Conservation (phyloP, 2,888 invertebrate genomes). For the Lottia scabra region DNA sequence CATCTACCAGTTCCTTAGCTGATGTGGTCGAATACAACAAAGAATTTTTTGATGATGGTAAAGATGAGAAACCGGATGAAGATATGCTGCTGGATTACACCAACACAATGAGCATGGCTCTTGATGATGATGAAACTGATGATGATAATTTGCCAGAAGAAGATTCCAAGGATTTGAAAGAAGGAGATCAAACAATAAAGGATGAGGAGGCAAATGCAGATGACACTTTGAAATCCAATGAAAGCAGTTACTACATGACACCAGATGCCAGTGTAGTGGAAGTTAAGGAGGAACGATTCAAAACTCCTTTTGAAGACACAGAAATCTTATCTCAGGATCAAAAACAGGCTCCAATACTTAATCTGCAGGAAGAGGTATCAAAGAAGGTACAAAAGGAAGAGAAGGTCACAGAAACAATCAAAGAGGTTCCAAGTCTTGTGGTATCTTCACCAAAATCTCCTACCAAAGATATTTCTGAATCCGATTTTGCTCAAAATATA, state of each 20-base stretch:
- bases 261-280: constrained; percentile 47
- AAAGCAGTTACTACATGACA: constrained; percentile 51
- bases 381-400: neutral
- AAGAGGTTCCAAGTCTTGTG: constrained; percentile 7
- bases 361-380: neutral
- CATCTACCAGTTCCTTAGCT: constrained; percentile 48
- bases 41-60: constrained; percentile 36
- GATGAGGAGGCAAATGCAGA: constrained; percentile 31
- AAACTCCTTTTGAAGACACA: constrained; percentile 1
- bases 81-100: constrained; percentile 55
- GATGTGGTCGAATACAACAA: constrained; percentile 45
- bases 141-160: neutral
- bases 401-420: neutral
- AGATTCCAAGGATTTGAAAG: constrained; percentile 29
- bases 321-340: neutral
- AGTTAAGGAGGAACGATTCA: neutral
- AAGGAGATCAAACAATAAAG: constrained; percentile 35
- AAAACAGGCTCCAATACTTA: neutral
- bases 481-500: neutral
- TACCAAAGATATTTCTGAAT: neutral
- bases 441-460: neutral
- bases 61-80: constrained; percentile 49
- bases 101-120: constrained; percentile 49
- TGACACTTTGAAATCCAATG: constrained; percentile 9
- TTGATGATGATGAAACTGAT: constrained; percentile 43